Percentiles rank a stretch among this genome's conserved stretches.
Evolutionary conservation across 2,888 invertebrate genomes (phyloP).

Genomic region (Oligia latruncula): DNA sequence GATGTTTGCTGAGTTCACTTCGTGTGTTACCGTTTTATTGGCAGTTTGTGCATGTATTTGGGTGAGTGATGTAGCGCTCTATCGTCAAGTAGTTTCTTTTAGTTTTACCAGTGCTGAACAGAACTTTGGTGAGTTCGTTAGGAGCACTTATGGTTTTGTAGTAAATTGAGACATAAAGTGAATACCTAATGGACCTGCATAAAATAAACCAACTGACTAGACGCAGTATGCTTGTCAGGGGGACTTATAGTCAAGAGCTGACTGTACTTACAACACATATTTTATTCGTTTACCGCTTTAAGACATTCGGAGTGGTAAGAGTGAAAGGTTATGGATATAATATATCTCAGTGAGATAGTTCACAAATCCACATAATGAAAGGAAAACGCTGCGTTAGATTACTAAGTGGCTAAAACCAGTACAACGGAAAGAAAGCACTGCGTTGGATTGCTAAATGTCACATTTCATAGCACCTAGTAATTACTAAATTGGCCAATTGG

Average conservation of each 20-base stretch:
- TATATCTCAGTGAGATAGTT: too few relatives aligned
- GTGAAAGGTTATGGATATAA: background rate
- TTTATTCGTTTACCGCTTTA: background rate
- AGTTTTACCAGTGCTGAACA: conserved; percentile 7
- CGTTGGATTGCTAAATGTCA: background rate
- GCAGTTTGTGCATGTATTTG: conserved; percentile 58
- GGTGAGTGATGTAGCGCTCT: conserved; percentile 30
- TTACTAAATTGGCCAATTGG: too few relatives aligned
- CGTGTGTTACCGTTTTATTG: conserved; percentile 57
- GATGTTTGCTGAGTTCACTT: conserved; percentile 59
- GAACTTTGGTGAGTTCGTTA: conserved; percentile 23
- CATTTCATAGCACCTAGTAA: background rate
- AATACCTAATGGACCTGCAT: background rate
- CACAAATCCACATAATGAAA: background rate
- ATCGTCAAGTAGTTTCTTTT: conserved; percentile 18
- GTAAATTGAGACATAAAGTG: background rate
- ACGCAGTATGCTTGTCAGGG: background rate
- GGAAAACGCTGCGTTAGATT: background rate
- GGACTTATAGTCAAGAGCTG: too few relatives aligned
- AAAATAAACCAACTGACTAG: background rate
- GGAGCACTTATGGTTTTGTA: background rate
- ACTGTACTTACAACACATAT: background rate
- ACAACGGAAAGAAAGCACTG: background rate
- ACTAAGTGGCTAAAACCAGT: background rate
- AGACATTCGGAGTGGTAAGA: background rate